Percentiles rank a stretch among this genome's conserved stretches.
Evolutionary conservation across 2,888 invertebrate genomes (phyloP).

Genomic region (Helobdella robusta): DNA sequence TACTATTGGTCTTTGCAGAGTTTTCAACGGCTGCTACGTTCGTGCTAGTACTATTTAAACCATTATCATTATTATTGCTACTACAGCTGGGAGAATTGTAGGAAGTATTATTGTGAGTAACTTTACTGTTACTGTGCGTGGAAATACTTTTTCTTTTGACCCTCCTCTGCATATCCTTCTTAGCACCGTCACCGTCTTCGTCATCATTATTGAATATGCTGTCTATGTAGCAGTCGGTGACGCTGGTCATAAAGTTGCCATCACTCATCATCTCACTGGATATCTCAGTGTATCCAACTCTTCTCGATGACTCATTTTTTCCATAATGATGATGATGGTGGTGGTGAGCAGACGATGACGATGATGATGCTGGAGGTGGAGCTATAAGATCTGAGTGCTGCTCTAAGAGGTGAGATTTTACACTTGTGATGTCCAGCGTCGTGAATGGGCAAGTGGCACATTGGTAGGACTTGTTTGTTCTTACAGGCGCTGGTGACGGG

Average conservation of each 20-base stretch:
- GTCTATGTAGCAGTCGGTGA: conserved; percentile 22
- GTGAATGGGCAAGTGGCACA: conserved; percentile 29
- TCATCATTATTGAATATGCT: neutral
- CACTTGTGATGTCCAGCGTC: conserved; percentile 23
- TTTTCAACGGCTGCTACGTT: too few relatives aligned
- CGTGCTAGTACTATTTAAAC: too few relatives aligned
- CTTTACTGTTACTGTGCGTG: neutral
- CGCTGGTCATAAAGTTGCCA: conserved; percentile 28
- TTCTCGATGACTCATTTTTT: neutral
- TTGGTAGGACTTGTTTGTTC: conserved; percentile 29
- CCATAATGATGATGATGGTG: too few relatives aligned
- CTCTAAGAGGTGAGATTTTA: conserved; percentile 20
- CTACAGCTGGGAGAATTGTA: neutral
- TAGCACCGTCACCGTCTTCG: neutral
- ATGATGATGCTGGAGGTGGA: neutral
- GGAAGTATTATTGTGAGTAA: neutral
- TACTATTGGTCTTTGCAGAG: too few relatives aligned
- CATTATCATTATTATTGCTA: too few relatives aligned
- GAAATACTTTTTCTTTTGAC: neutral
- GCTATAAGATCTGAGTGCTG: conserved; percentile 20
- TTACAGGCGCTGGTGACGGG: too few relatives aligned
- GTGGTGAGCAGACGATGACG: neutral
- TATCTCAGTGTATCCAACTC: conserved; percentile 27
- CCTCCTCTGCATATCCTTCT: neutral
- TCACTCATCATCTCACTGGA: conserved; percentile 24